Conservation (phyloP, 2,113 vertebrate genomes). For the Pelobates fuscus region DNA sequence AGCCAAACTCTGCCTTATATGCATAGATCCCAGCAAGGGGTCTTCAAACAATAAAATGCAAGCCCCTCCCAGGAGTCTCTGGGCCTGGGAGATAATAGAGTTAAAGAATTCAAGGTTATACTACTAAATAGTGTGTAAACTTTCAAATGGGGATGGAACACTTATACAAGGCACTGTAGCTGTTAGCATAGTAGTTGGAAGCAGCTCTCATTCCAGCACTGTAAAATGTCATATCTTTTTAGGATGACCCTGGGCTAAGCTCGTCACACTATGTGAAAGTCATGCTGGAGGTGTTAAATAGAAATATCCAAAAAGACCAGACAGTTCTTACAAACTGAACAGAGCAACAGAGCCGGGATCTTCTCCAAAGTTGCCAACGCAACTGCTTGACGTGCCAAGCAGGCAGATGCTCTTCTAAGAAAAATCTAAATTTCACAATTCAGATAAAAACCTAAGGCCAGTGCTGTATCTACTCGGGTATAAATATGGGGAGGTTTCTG, state of each 20-base stretch:
- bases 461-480: conserved; percentile 3
- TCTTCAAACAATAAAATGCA: no score
- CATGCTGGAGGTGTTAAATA: conserved; percentile 36
- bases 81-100: no score
- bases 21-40: no score
- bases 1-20: no score
- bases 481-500: conserved; percentile 8
- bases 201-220: background rate
- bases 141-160: no score
- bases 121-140: no score
- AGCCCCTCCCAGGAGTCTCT: no score
- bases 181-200: background rate
- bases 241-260: conserved; percentile 9
- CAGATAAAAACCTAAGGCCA: conserved; percentile 17
- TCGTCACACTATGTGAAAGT: conserved; percentile 2
- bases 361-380: background rate
- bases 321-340: conserved; percentile 29
- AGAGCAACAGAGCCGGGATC: conserved; percentile 21
- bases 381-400: conserved; percentile 3
- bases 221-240: conserved; percentile 5
- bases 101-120: no score
- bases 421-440: conserved; percentile 10
- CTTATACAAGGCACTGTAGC: no score
- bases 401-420: conserved; percentile 22
- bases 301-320: conserved; percentile 41